Percentiles rank a stretch among this genome's conserved stretches.
Evolutionary conservation across 2,797 vertebrate species (phyloP).

Genomic region (Psittacula derbiana): DNA sequence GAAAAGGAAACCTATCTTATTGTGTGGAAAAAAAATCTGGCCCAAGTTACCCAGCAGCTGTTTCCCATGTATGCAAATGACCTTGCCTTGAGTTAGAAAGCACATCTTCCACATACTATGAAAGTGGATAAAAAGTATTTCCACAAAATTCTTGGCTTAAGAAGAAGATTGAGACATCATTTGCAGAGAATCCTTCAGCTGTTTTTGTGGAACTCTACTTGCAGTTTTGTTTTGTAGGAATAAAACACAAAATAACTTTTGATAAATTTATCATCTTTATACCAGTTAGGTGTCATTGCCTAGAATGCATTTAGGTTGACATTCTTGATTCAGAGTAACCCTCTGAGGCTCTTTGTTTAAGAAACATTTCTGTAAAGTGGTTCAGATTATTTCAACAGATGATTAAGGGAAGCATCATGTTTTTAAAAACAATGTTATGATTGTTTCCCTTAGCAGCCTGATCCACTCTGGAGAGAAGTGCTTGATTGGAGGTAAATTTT

Average conservation of each 20-base stretch:
- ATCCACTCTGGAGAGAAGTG: neutral
- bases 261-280: neutral
- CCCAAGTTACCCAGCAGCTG: neutral
- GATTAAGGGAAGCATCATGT: neutral
- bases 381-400: neutral
- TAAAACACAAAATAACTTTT: neutral
- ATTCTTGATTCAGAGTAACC: neutral
- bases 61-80: neutral
- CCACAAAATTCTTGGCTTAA: neutral
- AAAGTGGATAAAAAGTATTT: slow-evolving; percentile 3
- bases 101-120: neutral
- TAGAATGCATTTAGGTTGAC: neutral
- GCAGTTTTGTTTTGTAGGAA: neutral
- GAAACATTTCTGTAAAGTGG: neutral
- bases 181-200: neutral
- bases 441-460: neutral
- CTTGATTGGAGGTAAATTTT: neutral
- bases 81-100: neutral
- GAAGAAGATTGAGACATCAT: neutral
- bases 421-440: neutral
- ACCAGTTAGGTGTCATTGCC: neutral
- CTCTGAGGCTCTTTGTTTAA: neutral
- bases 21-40: neutral
- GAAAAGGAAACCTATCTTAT: neutral
- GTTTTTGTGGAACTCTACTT: neutral